Conservation (phyloP, 2,113 vertebrate species). For the Galbula dea region DNA sequence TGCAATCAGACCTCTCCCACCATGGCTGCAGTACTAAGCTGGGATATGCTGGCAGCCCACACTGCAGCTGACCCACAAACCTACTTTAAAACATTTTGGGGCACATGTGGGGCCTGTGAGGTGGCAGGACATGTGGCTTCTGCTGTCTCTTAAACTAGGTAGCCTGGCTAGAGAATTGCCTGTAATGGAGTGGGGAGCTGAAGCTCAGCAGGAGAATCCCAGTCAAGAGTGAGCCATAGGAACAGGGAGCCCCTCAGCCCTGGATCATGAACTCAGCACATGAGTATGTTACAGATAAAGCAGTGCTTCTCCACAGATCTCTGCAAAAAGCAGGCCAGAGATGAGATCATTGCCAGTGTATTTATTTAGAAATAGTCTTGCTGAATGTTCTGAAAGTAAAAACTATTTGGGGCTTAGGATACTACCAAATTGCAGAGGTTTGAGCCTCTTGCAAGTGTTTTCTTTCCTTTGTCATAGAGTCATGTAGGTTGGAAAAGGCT, state of each 20-base stretch:
- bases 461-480: background rate
- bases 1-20: background rate
- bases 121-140: background rate
- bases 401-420: background rate
- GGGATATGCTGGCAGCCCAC: background rate
- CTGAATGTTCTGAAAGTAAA: background rate
- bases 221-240: background rate
- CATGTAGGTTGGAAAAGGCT: background rate
- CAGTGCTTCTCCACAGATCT: background rate
- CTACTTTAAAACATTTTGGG: slow-evolving; percentile 41
- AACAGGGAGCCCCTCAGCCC: background rate
- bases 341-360: background rate
- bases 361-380: background rate
- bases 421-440: background rate
- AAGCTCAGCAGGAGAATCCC: background rate
- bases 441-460: background rate
- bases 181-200: background rate
- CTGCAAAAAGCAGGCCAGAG: background rate
- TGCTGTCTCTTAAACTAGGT: background rate
- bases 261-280: background rate
- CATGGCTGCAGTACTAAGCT: background rate
- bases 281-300: background rate
- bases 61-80: slow-evolving; percentile 55
- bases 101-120: background rate
- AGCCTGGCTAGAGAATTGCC: background rate